Evolutionary conservation across 2,113 vertebrate species (phyloP).

Genomic region (Sula dactylatra): DNA sequence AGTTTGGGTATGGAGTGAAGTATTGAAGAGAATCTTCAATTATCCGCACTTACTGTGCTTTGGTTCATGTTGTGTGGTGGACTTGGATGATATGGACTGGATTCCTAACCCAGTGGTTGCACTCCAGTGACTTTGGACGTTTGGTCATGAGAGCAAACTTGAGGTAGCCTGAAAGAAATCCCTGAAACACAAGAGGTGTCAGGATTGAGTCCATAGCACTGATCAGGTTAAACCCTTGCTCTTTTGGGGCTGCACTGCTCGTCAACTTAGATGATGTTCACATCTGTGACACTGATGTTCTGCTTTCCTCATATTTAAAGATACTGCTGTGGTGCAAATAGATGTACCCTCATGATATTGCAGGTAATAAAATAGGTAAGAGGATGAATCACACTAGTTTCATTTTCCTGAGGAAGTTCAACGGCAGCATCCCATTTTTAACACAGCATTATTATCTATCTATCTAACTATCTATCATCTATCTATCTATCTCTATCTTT

Average conservation of each 20-base stretch:
- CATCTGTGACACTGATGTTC: neutral
- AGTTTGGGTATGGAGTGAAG: neutral
- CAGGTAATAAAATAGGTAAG: neutral
- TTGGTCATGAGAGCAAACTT: neutral
- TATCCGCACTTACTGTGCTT: neutral
- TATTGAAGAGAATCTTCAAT: neutral
- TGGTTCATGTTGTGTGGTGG: neutral
- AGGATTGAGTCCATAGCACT: neutral
- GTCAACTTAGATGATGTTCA: neutral
- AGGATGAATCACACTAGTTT: neutral
- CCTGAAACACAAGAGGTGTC: neutral
- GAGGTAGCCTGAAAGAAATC: neutral
- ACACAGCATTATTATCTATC: neutral
- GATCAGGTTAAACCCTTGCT: neutral
- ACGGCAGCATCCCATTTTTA: neutral
- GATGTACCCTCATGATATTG: neutral
- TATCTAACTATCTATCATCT: accelerated
- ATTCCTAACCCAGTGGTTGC: neutral
- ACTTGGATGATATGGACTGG: neutral
- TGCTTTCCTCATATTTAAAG: neutral
- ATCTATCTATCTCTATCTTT: neutral
- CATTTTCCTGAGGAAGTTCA: neutral
- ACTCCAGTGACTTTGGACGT: neutral
- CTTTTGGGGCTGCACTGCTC: neutral
- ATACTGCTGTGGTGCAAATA: neutral